Evolutionary conservation across 2,888 invertebrate genomes (phyloP).

Genomic region (Isotomurus palustris): DNA sequence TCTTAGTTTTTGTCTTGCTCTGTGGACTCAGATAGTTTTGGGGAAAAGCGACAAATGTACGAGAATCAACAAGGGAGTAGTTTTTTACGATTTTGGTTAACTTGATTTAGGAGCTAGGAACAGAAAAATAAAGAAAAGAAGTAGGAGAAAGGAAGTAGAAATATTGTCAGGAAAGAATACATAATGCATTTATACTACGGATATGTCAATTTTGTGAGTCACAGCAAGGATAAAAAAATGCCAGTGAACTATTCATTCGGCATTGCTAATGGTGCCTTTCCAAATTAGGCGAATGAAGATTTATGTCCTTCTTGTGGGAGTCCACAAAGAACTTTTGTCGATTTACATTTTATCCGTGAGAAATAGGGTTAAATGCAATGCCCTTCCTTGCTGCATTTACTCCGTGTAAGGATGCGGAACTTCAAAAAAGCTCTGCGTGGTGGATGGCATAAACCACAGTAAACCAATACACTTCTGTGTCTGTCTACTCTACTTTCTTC

Average conservation of each 20-base stretch:
- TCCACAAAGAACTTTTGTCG: conserved; percentile 4
- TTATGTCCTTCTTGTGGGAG: conserved; percentile 7
- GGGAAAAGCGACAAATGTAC: too few species aligned
- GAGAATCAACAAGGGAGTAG: conserved; percentile 7
- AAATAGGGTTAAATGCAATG: not conserved
- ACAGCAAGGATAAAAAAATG: too few species aligned
- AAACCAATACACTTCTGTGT: too few species aligned
- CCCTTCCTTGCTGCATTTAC: not conserved
- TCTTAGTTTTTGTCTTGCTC: conserved; percentile 4
- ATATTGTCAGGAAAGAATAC: conserved; percentile 1
- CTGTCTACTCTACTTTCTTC: too few species aligned
- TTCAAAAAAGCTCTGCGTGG: too few species aligned
- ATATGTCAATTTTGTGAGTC: conserved; percentile 13
- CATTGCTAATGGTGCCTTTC: not conserved
- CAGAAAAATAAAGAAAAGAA: not conserved
- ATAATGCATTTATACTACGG: conserved; percentile 10
- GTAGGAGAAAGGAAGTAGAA: conserved; percentile 9
- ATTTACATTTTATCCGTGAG: conserved; percentile 14
- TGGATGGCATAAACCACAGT: too few species aligned
- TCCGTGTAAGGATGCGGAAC: too few species aligned
- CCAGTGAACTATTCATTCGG: too few species aligned
- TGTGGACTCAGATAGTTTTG: not conserved
- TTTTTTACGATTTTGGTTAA: conserved; percentile 9
- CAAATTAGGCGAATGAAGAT: conserved; percentile 14
- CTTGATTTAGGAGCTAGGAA: conserved; percentile 5